Conservation (phyloP, 1,140 invertebrate genomes). For the Drosophila prosaltans region DNA sequence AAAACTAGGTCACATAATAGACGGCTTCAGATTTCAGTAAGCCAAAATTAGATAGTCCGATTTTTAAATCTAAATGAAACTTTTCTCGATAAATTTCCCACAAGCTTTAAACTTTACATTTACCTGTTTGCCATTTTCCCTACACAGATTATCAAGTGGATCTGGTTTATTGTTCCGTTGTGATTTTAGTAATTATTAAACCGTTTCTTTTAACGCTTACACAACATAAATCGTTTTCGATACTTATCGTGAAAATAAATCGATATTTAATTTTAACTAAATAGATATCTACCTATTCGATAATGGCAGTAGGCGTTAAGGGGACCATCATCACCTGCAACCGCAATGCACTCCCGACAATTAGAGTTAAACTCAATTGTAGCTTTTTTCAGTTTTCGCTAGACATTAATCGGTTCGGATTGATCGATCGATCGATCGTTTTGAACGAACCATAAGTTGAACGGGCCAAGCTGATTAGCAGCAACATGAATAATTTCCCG, state of each 20-base stretch:
- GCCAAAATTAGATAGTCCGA: background rate
- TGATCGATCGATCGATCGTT: conserved; percentile 25
- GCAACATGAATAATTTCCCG: conserved; percentile 49
- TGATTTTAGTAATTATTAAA: background rate
- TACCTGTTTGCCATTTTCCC: background rate
- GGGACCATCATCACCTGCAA: background rate
- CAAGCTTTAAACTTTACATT: background rate
- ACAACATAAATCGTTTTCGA: background rate
- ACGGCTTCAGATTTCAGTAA: background rate
- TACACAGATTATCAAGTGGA: background rate
- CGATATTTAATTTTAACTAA: background rate
- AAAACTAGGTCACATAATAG: conserved; percentile 35
- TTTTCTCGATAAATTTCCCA: background rate
- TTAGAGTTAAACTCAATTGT: conserved; percentile 13
- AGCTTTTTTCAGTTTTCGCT: conserved; percentile 37
- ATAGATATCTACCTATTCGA: background rate
- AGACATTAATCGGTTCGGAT: conserved; percentile 28
- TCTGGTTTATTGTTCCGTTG: background rate
- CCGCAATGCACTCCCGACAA: background rate
- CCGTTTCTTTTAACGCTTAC: background rate
- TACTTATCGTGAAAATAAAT: background rate
- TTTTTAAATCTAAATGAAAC: background rate
- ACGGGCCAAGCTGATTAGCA: conserved; percentile 40
- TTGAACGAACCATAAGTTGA: background rate
- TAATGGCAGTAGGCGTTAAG: background rate